phyloP scores from a whole-genome alignment of 2,113 vertebrate species.

The Eurystomus gularis region DNA sequence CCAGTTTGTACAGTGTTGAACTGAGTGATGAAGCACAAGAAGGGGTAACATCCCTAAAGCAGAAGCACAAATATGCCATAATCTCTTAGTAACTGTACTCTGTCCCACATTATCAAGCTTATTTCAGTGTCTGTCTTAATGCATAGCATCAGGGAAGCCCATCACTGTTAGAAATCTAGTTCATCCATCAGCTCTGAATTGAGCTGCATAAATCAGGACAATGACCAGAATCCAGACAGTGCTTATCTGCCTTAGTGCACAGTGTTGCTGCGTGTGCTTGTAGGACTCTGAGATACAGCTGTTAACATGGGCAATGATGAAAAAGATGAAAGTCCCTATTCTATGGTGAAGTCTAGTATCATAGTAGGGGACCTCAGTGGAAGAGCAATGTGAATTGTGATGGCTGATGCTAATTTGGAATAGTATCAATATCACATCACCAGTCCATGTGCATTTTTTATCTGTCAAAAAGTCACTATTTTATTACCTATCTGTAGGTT shows the following conservation, averaged over 20 bases:
- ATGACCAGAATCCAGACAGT: neutral
- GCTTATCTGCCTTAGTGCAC: neutral
- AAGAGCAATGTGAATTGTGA: neutral
- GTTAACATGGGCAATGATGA: accelerated
- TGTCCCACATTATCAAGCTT: neutral
- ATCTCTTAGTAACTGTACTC: neutral
- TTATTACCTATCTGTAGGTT: neutral
- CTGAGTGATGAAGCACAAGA: neutral
- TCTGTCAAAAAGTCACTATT: neutral
- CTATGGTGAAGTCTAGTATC: neutral
- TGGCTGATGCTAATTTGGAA: neutral
- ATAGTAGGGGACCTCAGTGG: neutral
- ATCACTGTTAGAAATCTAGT: neutral
- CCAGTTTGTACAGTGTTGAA: neutral
- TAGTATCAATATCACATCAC: neutral
- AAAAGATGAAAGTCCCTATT: neutral
- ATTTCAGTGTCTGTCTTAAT: neutral
- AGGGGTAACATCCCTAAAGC: neutral
- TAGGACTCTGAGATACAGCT: no score
- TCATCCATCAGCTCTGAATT: neutral
- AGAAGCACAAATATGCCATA: neutral
- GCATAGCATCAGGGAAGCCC: neutral
- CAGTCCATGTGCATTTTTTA: neutral
- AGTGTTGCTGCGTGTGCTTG: accelerated
- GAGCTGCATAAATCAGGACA: neutral